Evolutionary conservation across 2,888 invertebrate species (phyloP).

Genomic region (Arctia plantaginis): DNA sequence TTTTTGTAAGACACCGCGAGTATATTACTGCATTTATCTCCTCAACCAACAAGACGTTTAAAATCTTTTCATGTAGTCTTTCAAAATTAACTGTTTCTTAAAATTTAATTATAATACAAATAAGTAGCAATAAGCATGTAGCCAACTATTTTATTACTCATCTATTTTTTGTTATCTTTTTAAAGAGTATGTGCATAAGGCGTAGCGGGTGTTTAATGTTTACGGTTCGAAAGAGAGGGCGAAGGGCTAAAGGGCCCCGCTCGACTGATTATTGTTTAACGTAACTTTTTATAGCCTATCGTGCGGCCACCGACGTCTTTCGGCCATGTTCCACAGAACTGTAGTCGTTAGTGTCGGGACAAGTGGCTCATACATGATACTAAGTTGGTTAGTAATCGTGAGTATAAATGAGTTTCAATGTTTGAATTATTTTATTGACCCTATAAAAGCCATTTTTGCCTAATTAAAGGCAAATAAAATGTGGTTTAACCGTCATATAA

Average conservation of each 20-base stretch:
- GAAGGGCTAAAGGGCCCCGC: constrained; percentile 57
- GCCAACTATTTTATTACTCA: constrained; percentile 18
- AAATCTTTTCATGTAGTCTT: neutral
- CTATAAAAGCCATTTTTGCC: constrained; percentile 7
- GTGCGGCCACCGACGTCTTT: constrained; percentile 52
- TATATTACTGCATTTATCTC: neutral
- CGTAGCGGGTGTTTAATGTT: constrained; percentile 58
- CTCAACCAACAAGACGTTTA: neutral
- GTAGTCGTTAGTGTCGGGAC: constrained; percentile 31
- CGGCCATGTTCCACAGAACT: constrained; percentile 49
- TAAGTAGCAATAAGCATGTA: neutral
- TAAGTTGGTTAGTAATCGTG: constrained; percentile 22
- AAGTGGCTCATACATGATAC: constrained; percentile 25
- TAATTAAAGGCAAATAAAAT: constrained; percentile 11
- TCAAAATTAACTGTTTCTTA: neutral
- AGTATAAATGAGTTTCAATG: constrained; percentile 27
- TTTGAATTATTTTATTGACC: constrained; percentile 19
- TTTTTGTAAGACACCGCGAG: neutral
- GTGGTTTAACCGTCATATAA: constrained; percentile 1
- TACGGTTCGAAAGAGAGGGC: constrained; percentile 56
- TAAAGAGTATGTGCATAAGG: constrained; percentile 53
- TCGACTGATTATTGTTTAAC: constrained; percentile 79
- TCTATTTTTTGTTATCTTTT: constrained; percentile 38
- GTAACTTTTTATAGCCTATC: constrained; percentile 75
- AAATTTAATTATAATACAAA: neutral